Evolutionary conservation across 2,888 invertebrate genomes (phyloP), one percentile per base, ranked within the genome.

Genomic region (Epirrhoe tristata): DNA sequence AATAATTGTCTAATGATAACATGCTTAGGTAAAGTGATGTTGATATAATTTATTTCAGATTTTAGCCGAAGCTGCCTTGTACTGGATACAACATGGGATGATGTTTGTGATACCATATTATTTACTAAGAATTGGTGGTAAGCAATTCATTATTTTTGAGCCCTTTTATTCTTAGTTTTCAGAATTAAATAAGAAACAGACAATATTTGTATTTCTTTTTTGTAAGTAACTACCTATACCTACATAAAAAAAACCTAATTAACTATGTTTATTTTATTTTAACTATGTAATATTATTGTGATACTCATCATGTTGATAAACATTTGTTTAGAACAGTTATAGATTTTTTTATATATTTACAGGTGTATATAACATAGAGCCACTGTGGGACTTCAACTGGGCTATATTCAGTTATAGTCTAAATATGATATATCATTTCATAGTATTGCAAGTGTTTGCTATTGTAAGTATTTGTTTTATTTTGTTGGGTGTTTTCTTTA

Each of bases 51-150:
- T 58, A 61, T 79, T 70, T 50, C 91, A 98, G 98, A 96, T 98
- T 85, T 97, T 98, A 75, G 97, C 98, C 85, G 99, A 99, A 92
- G 97, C 97, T 81, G 96, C 98, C 73, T 95, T 98, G 66, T 99
- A 99, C 90, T 99, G 98, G 96, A 96, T 99, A 84, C 99, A 99
- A 91, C 99, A 99, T 93, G 96, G 97, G 74, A 95, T 98, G 94
- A 98, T 99, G 96, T 96, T 98, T 89, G 96, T 98, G 65, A 97
- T 98, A 92, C 99, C 99, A 74, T 97, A 97, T 89, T 99, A 98
- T 90, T 95, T 99, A 69, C 93, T 99, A 82, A 95, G 96, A 88
- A 94, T 96, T 85, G 97, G 97, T 94, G 98, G 98, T 98, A 94
- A 89, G 92, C 86, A 77, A 31, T 59, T 17, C 34, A 6, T 8